Evolutionary conservation across 2,888 invertebrate genomes (phyloP).

Genomic region (Apotomis betuletana): DNA sequence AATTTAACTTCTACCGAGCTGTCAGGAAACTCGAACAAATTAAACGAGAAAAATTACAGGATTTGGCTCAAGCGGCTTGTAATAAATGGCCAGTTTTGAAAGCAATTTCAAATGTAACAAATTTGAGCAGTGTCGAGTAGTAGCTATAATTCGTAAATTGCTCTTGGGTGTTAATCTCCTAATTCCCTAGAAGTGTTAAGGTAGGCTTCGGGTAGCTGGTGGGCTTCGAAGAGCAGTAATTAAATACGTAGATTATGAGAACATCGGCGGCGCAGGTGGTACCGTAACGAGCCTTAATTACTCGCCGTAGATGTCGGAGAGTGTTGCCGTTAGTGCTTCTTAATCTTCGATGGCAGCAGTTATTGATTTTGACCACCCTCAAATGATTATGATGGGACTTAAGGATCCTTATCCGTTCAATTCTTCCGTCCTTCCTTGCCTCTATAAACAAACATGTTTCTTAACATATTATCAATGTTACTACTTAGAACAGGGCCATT

Average conservation of each 20-base stretch:
- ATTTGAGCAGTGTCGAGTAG: not conserved
- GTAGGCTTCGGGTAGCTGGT: constrained; percentile 6
- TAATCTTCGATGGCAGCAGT: constrained; percentile 20
- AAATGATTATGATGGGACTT: too few species aligned
- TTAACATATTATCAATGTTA: too few species aligned
- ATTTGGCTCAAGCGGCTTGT: constrained; percentile 33
- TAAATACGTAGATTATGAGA: constrained; percentile 28
- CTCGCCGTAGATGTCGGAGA: constrained; percentile 2
- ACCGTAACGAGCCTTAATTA: constrained; percentile 32
- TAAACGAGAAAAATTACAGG: constrained; percentile 36
- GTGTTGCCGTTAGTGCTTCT: constrained; percentile 21
- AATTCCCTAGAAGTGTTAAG: constrained; percentile 9
- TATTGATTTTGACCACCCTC: constrained; percentile 17
- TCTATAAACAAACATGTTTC: too few species aligned
- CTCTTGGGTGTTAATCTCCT: not conserved
- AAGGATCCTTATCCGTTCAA: too few species aligned
- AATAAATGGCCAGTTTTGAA: constrained; percentile 33
- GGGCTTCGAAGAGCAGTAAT: constrained; percentile 28
- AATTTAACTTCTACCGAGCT: constrained; percentile 38
- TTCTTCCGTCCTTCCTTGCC: too few species aligned
- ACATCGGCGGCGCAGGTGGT: constrained; percentile 28
- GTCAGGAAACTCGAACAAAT: constrained; percentile 38
- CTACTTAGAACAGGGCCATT: too few species aligned
- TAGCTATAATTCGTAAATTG: constrained; percentile 18
- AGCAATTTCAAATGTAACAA: constrained; percentile 31